These are phyloP conservation scores for Embidobia sp. DNA, from an alignment of 2,888 invertebrate species.

Conservation along the genomic window DNA sequence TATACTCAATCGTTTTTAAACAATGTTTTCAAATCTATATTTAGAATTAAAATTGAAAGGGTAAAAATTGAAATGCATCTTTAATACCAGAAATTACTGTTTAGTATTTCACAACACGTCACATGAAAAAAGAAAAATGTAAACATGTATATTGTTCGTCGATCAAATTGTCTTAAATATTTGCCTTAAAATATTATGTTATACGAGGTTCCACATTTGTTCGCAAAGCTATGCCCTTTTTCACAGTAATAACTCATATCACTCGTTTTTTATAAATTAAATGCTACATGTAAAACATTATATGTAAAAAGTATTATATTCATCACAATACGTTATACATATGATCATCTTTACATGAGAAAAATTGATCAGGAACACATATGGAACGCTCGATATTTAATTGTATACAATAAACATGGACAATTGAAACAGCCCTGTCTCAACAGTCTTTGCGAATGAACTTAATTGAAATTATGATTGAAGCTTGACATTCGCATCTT, in stretches of 20 bases:
- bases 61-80: too few relatives aligned
- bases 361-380: slow-evolving; percentile 1
- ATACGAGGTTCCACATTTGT: background rate
- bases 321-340: background rate
- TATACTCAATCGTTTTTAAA: too few relatives aligned
- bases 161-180: too few relatives aligned
- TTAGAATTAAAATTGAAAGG: too few relatives aligned
- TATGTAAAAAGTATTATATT: slow-evolving; percentile 6
- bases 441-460: slow-evolving; percentile 44
- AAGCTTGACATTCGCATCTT: slow-evolving; percentile 15
- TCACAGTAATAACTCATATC: background rate
- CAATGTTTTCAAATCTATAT: too few relatives aligned
- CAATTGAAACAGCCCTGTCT: background rate
- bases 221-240: background rate
- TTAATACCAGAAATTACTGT: too few relatives aligned
- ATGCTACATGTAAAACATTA: too few relatives aligned
- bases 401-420: slow-evolving; percentile 4
- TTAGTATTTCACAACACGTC: background rate
- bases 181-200: background rate
- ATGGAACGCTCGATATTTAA: background rate
- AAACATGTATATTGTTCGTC: background rate
- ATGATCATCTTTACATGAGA: slow-evolving; percentile 6
- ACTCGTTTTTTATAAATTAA: too few relatives aligned
- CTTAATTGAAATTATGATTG: slow-evolving; percentile 15
- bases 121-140: background rate